These are phyloP conservation scores for Scelioninae gen. 1 DNA, from an alignment of 2,888 invertebrate species.

Conservation along the genomic window DNA sequence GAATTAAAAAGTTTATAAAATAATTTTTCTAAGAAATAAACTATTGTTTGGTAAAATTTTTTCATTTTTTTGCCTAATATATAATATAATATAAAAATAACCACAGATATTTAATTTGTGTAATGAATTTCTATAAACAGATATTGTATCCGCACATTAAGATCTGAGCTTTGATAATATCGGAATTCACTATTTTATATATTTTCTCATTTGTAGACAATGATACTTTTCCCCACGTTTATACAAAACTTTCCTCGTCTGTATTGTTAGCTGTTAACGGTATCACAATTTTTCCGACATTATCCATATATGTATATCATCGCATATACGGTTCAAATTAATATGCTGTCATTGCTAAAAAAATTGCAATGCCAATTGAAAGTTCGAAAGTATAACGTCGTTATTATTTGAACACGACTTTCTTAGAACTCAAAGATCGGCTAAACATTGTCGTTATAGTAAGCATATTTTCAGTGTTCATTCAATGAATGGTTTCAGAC, in stretches of 20 bases:
- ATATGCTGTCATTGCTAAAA: slow-evolving; percentile 11
- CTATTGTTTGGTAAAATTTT: too few relatives aligned
- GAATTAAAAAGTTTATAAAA: too few relatives aligned
- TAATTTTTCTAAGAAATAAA: too few relatives aligned
- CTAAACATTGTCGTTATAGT: background rate
- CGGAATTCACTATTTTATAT: slow-evolving; percentile 8
- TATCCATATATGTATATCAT: slow-evolving; percentile 1
- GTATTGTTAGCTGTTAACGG: slow-evolving; percentile 39
- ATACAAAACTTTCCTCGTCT: slow-evolving; percentile 23
- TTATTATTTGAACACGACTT: slow-evolving; percentile 11
- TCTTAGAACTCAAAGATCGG: slow-evolving; percentile 4
- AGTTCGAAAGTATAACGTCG: slow-evolving; percentile 22
- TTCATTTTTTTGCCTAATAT: too few relatives aligned
- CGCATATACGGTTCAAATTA: slow-evolving; percentile 6
- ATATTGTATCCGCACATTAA: too few relatives aligned
- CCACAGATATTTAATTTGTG: background rate
- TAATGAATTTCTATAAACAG: background rate
- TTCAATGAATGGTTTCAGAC: background rate
- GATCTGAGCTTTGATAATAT: slow-evolving; percentile 13
- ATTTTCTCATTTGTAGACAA: slow-evolving; percentile 1
- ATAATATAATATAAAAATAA: too few relatives aligned
- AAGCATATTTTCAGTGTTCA: background rate
- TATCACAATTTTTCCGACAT: slow-evolving; percentile 14
- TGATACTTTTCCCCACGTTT: slow-evolving; percentile 17
- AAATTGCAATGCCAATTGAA: slow-evolving; percentile 19